Conservation (phyloP, 2,888 invertebrate genomes). For the Choristoneura rosaceana region DNA sequence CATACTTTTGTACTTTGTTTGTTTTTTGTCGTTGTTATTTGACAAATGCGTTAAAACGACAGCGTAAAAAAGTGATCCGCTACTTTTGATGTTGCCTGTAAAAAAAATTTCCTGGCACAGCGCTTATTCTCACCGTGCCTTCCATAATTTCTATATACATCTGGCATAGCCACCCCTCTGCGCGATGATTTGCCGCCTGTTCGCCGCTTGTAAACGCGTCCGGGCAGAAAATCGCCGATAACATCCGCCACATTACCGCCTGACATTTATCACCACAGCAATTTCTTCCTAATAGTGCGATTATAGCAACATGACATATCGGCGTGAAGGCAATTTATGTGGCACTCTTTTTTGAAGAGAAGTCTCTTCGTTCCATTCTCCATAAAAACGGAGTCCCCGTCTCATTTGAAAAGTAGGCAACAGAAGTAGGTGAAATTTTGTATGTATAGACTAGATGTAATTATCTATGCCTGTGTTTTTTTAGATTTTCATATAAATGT, state of each 20-base stretch:
- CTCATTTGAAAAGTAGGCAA: no score
- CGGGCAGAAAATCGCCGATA: constrained; percentile 24
- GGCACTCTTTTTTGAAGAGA: not conserved
- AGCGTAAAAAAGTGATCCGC: no score
- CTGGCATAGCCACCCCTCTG: not conserved
- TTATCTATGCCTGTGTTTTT: no score
- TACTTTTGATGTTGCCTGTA: not conserved
- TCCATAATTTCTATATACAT: not conserved
- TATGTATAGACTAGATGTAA: no score
- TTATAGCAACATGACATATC: not conserved
- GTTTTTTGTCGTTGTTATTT: no score
- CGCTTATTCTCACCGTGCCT: not conserved
- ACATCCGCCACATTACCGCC: constrained; percentile 6
- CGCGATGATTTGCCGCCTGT: constrained; percentile 11
- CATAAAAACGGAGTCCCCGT: no score
- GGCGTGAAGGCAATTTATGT: not conserved
- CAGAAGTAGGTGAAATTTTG: no score
- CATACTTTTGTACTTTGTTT: no score
- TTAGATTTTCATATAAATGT: no score
- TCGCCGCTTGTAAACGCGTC: constrained; percentile 13
- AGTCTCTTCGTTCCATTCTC: no score
- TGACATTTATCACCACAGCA: constrained; percentile 6
- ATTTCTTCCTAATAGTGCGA: not conserved
- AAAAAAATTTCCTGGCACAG: not conserved
- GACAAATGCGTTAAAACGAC: no score